Evolutionary conservation across 1,140 invertebrate species (phyloP).

Genomic region (Cotesia typhae): DNA sequence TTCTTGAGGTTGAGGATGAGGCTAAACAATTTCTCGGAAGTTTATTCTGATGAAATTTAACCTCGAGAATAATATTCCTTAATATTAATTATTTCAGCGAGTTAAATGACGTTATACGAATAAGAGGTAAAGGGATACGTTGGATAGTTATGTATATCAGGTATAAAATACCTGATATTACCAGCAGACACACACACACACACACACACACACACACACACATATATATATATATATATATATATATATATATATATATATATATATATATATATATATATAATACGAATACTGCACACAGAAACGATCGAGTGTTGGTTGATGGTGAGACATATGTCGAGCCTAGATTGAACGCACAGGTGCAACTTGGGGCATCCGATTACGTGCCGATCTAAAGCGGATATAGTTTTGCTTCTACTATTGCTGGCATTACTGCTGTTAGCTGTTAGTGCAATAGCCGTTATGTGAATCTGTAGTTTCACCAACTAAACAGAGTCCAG

Average conservation of each 20-base stretch:
- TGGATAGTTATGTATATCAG: too few relatives aligned
- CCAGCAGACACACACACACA: background rate
- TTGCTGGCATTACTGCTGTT: too few relatives aligned
- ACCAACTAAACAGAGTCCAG: too few relatives aligned
- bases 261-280: constrained; percentile 14
- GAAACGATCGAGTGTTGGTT: background rate
- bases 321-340: constrained; percentile 25
- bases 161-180: background rate
- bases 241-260: too few relatives aligned
- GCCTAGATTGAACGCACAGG: constrained; percentile 37
- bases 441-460: too few relatives aligned
- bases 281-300: background rate
- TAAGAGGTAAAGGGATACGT: background rate
- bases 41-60: constrained; percentile 10
- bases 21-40: constrained; percentile 13
- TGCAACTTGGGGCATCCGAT: constrained; percentile 33
- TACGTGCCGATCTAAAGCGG: constrained; percentile 34
- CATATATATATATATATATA: constrained; percentile 14
- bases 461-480: too few relatives aligned
- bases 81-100: constrained; percentile 25
- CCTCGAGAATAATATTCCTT: constrained; percentile 23
- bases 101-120: background rate
- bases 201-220: too few relatives aligned
- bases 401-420: constrained; percentile 13
- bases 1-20: constrained; percentile 4